Percentiles rank a stretch among this genome's conserved stretches.
Evolutionary conservation across 2,888 invertebrate genomes (phyloP).

Genomic region (Chrysolina americana): DNA sequence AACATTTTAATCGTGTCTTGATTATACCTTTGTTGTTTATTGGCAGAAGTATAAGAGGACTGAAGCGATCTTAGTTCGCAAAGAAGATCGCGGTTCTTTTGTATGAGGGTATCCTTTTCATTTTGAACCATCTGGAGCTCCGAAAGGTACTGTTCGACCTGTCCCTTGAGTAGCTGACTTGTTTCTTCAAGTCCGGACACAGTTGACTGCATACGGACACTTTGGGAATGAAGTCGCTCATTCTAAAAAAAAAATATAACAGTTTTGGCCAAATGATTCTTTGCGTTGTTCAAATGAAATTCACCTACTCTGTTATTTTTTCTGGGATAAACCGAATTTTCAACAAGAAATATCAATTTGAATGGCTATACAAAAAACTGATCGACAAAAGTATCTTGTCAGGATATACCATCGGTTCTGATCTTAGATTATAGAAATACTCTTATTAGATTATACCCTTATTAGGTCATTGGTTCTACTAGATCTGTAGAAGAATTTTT

Average conservation of each 20-base stretch:
- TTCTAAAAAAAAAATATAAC: constrained; percentile 55
- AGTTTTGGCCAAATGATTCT: no score
- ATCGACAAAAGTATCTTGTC: no score
- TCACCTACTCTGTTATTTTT: no score
- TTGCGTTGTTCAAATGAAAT: no score
- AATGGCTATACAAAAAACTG: no score
- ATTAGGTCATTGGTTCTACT: no score
- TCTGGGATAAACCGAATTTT: no score
- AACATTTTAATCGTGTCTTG: constrained; percentile 60
- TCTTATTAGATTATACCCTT: no score
- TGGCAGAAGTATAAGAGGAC: constrained; percentile 51
- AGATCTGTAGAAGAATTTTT: no score
- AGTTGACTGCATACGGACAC: constrained; percentile 55
- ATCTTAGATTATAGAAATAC: no score
- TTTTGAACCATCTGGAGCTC: constrained; percentile 54
- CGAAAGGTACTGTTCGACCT: constrained; percentile 61
- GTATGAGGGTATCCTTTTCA: constrained; percentile 60
- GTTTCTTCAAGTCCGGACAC: constrained; percentile 57
- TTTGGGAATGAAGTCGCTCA: constrained; percentile 61
- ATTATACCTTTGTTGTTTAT: constrained; percentile 58
- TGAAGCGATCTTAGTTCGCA: constrained; percentile 61
- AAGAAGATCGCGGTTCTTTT: constrained; percentile 60
- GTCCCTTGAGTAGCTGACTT: constrained; percentile 58
- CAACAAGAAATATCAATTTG: no score
- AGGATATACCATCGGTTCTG: no score